Evolutionary conservation across 2,888 invertebrate species (phyloP), one percentile per base, ranked within the genome.

Genomic region (Tanaodytes sp.): DNA sequence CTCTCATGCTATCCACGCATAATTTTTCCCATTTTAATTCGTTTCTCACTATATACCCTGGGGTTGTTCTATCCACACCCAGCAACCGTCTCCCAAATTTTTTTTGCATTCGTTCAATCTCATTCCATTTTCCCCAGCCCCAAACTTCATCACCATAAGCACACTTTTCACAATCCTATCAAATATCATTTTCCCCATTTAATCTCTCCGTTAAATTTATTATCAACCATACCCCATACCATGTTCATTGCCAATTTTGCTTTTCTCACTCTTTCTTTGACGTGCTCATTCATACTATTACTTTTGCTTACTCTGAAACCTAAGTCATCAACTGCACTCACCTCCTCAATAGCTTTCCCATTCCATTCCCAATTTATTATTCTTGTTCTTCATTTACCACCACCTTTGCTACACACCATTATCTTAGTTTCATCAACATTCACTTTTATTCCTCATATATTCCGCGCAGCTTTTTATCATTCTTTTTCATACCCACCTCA

Each of bases 21-120:
- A n/a, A n/a, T 45, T 27, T 45, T 4, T 45, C 27, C 18, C 6
- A 46, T 18, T 46, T 45, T 1, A 45, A 11, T 15, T 45, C 45
- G 11, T 27, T 30, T 8, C 27, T 45, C 5, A 45, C 45, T 16
- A 46, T 5, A 11, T 46, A 46, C 16, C 46, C 46, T 14, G 46
- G 20, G 1, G 42, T 42, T 2, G 2, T 1, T 1, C n/a, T 42
- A 6, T 42, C 42, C 12, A 46, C 5, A 11, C 46, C 46, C 1
- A 19, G 5, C 11, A 43, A 14, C 42, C 42, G 23, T 23, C 42
- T 43, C 5, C 27, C 27, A 27, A 6, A 27, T 27, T 27, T 14
- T 15, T 37, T 15, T 12, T 37, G 37, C 2, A 37, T 14, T 1
- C 37, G 12, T 14, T 37, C 37, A 6, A 27, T n/a, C 27, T 27